These are phyloP conservation scores for Sturnira hondurensis DNA, from an alignment of 2,113 vertebrate species.

Conservation along the genomic window DNA sequence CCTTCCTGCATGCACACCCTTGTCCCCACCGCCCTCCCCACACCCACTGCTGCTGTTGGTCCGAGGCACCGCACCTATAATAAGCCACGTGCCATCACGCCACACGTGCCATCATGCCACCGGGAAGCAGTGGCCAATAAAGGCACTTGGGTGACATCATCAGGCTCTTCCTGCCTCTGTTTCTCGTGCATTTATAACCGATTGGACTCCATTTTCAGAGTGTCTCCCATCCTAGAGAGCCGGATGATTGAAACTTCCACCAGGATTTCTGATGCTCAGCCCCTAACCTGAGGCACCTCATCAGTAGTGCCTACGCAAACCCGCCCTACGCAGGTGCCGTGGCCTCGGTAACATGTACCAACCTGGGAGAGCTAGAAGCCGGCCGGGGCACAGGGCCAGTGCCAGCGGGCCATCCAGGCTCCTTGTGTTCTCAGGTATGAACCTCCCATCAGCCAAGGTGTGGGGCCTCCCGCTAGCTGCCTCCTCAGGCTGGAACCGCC, in stretches of 20 bases:
- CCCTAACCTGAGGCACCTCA: background rate
- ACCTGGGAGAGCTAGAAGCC: background rate
- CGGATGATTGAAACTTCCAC: background rate
- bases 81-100: too few species aligned
- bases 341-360: fast-evolving
- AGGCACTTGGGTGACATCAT: too few species aligned
- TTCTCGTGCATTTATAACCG: too few species aligned
- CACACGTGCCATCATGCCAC: too few species aligned
- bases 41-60: too few species aligned
- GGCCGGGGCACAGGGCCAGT: background rate
- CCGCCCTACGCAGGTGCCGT: background rate
- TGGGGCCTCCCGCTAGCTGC: background rate
- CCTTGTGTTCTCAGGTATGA: background rate
- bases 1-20: too few species aligned
- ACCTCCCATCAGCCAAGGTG: background rate
- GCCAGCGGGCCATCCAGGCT: fast-evolving
- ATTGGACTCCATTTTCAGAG: too few species aligned
- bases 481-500: background rate
- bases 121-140: too few species aligned
- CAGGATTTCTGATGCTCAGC: background rate
- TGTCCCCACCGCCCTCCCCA: too few species aligned
- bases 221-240: background rate
- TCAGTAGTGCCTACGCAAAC: too few species aligned
- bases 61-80: too few species aligned
- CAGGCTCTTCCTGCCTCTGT: too few species aligned